Conservation (phyloP, 1,140 invertebrate species). For the Drosophila mayri region DNA sequence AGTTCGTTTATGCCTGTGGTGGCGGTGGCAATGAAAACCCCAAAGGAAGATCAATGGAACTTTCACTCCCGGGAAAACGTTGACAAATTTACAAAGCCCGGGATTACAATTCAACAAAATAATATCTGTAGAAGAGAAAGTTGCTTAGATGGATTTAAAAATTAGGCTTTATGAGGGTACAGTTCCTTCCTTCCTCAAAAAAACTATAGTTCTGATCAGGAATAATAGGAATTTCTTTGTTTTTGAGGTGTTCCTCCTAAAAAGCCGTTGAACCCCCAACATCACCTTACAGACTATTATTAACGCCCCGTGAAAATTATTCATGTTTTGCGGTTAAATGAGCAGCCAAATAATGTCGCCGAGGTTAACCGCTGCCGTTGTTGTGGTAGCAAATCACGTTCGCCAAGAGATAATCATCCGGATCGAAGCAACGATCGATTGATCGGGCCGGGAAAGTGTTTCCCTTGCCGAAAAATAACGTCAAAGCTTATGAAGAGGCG, state of each 20-base stretch:
- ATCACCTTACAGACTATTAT: slow-evolving; percentile 14
- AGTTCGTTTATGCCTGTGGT: slow-evolving; percentile 36
- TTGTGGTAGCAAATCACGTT: slow-evolving; percentile 71
- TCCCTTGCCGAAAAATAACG: slow-evolving; percentile 34
- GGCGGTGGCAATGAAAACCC: slow-evolving; percentile 17
- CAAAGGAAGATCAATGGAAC: slow-evolving; percentile 43
- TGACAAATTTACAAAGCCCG: slow-evolving; percentile 29
- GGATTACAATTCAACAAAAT: background rate
- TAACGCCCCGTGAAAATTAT: slow-evolving; percentile 27
- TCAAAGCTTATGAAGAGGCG: slow-evolving; percentile 31
- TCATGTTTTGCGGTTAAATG: slow-evolving; percentile 43
- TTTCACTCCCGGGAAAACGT: slow-evolving; percentile 35
- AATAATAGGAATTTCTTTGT: background rate
- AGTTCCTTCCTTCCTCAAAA: too few species aligned
- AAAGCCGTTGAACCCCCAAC: slow-evolving; percentile 2
- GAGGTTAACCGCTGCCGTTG: slow-evolving; percentile 29
- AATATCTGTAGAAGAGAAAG: slow-evolving; percentile 29
- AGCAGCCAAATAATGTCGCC: slow-evolving; percentile 59
- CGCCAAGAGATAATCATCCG: slow-evolving; percentile 35
- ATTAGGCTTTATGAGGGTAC: slow-evolving; percentile 1
- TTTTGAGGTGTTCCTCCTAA: too few species aligned
- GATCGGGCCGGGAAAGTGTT: slow-evolving; percentile 56
- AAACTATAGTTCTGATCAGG: slow-evolving; percentile 5
- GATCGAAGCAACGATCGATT: slow-evolving; percentile 23
- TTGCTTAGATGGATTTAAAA: slow-evolving; percentile 2